These are phyloP conservation scores for Zygogramma bicolorata DNA, from an alignment of 2,888 invertebrate species.

Conservation along the genomic window DNA sequence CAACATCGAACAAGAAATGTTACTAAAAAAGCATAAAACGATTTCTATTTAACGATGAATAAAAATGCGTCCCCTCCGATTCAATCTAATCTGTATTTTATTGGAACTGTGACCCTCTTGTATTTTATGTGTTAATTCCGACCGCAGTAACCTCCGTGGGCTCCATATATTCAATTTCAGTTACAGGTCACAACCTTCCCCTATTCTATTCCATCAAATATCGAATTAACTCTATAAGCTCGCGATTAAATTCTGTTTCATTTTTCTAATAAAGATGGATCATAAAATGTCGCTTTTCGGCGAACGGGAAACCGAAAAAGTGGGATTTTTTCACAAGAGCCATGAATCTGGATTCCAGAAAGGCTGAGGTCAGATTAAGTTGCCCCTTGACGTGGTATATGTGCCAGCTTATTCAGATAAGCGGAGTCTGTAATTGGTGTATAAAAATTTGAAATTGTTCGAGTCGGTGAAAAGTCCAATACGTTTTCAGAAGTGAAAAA, in stretches of 20 bases:
- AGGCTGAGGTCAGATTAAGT: not conserved
- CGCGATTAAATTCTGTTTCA: not conserved
- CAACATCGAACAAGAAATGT: too few relatives aligned
- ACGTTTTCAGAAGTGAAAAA: not conserved
- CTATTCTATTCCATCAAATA: not conserved
- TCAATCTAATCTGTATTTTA: too few relatives aligned
- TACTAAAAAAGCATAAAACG: too few relatives aligned
- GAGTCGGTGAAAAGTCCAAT: not conserved
- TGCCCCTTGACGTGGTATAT: constrained; percentile 1
- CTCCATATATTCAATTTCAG: not conserved
- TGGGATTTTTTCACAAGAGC: not conserved
- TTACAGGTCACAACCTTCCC: not conserved
- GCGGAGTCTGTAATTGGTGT: not conserved
- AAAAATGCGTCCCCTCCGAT: too few relatives aligned
- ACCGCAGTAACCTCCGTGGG: too few relatives aligned
- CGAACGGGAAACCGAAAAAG: not conserved
- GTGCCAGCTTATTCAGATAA: constrained; percentile 1
- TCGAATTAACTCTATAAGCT: not conserved
- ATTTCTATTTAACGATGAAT: too few relatives aligned
- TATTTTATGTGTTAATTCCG: too few relatives aligned
- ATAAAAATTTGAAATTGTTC: not conserved
- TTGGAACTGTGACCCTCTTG: too few relatives aligned
- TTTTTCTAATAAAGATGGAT: not conserved
- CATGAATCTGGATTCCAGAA: constrained; percentile 6
- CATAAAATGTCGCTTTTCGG: not conserved